Conservation (phyloP, 2,888 invertebrate species). For the Acanthosepion esculentum region DNA sequence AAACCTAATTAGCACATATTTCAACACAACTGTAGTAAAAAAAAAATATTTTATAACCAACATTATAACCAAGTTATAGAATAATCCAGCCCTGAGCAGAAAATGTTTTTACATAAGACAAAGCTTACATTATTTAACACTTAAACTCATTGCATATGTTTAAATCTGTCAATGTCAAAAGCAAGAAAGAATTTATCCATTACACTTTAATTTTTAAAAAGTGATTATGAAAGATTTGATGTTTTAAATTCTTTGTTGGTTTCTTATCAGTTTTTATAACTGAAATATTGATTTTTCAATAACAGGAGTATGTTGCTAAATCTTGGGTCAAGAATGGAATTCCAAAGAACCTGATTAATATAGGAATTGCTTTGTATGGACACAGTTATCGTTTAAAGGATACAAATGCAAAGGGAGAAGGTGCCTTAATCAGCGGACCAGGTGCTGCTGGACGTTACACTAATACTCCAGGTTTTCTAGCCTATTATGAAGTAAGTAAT, state of each 20-base stretch:
- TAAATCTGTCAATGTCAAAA: too few relatives aligned
- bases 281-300: background rate
- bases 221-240: too few relatives aligned
- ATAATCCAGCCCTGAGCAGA: too few relatives aligned
- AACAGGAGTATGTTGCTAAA: conserved; percentile 23
- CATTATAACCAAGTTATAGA: too few relatives aligned
- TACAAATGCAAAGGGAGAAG: background rate
- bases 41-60: too few relatives aligned
- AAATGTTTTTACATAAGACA: too few relatives aligned
- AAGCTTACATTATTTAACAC: too few relatives aligned
- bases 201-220: too few relatives aligned
- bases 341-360: conserved; percentile 36
- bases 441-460: background rate
- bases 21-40: too few relatives aligned
- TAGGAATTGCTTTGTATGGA: conserved; percentile 39
- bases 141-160: too few relatives aligned
- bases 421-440: background rate
- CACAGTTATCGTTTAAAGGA: background rate
- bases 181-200: too few relatives aligned
- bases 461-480: background rate
- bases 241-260: background rate
- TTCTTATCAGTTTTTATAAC: background rate
- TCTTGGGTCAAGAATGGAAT: background rate
- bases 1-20: too few relatives aligned
- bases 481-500: conserved; percentile 45